Conservation (phyloP, 2,888 invertebrate species). For the Heliconius sara region DNA sequence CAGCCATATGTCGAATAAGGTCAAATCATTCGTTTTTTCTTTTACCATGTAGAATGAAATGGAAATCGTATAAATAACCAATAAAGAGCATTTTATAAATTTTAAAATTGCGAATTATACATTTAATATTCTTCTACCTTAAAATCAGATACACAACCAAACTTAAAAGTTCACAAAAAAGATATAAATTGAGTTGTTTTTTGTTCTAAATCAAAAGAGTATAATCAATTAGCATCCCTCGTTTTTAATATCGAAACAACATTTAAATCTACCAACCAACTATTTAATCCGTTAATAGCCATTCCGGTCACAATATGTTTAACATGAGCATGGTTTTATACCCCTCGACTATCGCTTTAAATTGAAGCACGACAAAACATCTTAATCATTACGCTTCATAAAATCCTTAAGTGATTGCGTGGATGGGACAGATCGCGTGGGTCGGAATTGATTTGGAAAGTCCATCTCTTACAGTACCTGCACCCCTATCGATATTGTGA, state of each 20-base stretch:
- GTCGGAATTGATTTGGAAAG: conserved; percentile 77
- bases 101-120: not conserved
- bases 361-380: conserved; percentile 76
- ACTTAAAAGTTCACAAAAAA: not conserved
- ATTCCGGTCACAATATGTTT: conserved; percentile 80
- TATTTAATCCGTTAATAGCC: conserved; percentile 76
- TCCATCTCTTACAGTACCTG: conserved; percentile 74
- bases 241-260: conserved; percentile 49
- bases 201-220: conserved; percentile 1
- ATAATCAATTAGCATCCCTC: conserved; percentile 45
- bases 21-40: conserved; percentile 44
- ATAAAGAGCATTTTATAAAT: not conserved
- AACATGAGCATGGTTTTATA: conserved; percentile 61
- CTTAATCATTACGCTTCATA: conserved; percentile 83
- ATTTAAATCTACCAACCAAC: conserved; percentile 39
- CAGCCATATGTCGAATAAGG: conserved; percentile 73
- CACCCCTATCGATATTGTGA: conserved; percentile 52
- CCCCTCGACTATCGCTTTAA: conserved; percentile 63
- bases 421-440: conserved; percentile 73
- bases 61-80: no score
- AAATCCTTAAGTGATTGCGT: conserved; percentile 83
- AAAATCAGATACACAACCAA: not conserved
- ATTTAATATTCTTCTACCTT: no score
- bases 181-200: not conserved
- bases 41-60: conserved; percentile 12